Base-by-base conservation (phyloP, 2,888 invertebrate genomes). In the Phyllotreta cruciferae region DNA sequence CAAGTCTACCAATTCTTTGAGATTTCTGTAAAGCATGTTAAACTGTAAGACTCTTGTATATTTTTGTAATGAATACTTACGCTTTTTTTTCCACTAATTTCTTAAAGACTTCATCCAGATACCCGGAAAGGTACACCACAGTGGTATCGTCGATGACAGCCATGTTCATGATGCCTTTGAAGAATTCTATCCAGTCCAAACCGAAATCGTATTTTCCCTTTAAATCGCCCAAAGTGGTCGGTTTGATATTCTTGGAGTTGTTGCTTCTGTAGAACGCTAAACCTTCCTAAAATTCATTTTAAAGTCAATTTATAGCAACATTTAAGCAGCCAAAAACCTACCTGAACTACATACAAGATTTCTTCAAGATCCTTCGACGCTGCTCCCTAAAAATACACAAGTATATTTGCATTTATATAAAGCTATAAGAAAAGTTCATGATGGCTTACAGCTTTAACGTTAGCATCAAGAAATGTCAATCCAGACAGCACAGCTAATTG, bases 11-110 rank as follows among this genome's bases (percentile, higher is more conserved):
- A 62, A 41, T 34, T 10, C 39, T 10, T 39, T 44, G 8, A 64
- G 42, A 3, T 53, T 53, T 13, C 64, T 64, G 36, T 24, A 57
- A 63, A 54, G n/a, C n/a, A n/a, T n/a, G n/a, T n/a, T n/a, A n/a
- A n/a, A n/a, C n/a, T n/a, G n/a, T n/a, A n/a, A n/a, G n/a, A n/a
- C n/a, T n/a, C n/a, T n/a, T n/a, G n/a, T n/a, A n/a, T n/a, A n/a
- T n/a, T n/a, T n/a, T n/a, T n/a, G n/a, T n/a, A n/a, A n/a, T n/a
- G 41, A n/a, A 39, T 50, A 62, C 58, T 54, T 24, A 63, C 63
- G 36, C 45, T 41, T 49, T 42, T 42, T 55, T 38, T 10, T 35
- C 49, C 1, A 56, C 37, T 38, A 44, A 1, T 11, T 38, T 24
- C 13, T 50, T 24, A 13, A 63, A 56, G 36, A 60, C 52, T 11